Percentiles rank a stretch among this genome's conserved stretches.
Conservation (phyloP, 2,113 vertebrate species). For the Picathartes gymnocephalus region DNA sequence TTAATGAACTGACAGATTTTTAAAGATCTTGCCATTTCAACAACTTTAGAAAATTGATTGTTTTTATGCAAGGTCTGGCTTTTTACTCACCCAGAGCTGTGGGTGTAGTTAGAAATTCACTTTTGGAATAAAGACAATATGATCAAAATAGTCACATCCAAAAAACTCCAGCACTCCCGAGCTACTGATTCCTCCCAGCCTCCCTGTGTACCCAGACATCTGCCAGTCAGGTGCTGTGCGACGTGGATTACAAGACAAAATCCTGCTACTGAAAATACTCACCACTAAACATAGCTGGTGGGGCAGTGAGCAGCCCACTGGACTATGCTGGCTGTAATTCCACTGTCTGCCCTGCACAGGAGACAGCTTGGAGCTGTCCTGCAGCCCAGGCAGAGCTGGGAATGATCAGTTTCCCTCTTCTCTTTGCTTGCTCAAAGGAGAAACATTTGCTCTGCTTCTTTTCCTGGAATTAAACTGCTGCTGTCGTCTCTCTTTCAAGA, state of each 20-base stretch:
- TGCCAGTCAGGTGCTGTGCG: slow-evolving; percentile 39
- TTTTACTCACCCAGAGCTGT: not conserved
- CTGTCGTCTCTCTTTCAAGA: not conserved
- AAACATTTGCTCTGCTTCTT: not conserved
- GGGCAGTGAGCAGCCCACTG: not conserved
- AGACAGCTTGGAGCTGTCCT: not conserved
- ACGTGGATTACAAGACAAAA: not conserved
- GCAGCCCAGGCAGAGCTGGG: not conserved
- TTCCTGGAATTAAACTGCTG: not conserved
- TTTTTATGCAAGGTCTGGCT: not conserved
- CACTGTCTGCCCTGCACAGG: not conserved
- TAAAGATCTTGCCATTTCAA: not conserved
- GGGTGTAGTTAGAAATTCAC: not conserved
- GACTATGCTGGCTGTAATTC: not conserved
- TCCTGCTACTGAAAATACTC: slow-evolving; percentile 29
- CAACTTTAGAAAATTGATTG: not conserved
- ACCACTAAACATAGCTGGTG: not conserved
- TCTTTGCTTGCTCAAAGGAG: not conserved
- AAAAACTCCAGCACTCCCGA: not conserved
- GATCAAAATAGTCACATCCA: not conserved
- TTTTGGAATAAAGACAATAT: not conserved
- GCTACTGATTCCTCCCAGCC: not conserved
- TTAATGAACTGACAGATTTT: not conserved
- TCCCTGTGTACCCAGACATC: not conserved
- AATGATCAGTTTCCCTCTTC: not conserved